Base-by-base conservation (phyloP, 2,797 vertebrate species). In the Clarias platycephalus region DNA sequence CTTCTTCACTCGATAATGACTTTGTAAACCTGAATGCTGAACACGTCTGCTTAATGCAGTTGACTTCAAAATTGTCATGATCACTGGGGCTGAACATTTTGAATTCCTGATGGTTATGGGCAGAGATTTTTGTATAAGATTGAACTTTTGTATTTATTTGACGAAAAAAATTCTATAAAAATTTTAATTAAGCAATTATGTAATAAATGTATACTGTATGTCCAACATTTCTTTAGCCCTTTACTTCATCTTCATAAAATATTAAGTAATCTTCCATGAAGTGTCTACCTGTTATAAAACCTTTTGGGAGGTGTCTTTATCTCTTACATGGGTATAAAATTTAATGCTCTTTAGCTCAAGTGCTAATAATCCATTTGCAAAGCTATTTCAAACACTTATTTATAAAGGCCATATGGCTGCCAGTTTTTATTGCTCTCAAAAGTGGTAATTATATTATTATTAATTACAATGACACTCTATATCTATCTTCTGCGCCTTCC, bases 361-460 rank as follows among this genome's bases (percentile, higher is more conserved):
- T 71, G 68, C 37, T 49, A n/a, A 44, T 71, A 71, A 24, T n/a
- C 40, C 40, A 71, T 44, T 49, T 44, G 40, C 70, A 49, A 49
- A 72, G 40, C 24, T 72, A n/a, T 72, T n/a, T 72, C 40, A 72
- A 72, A 72, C 6, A 26, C 22, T 44, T 71, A 71, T 71, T 67
- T 34, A 67, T 18, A 67, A 40, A 71, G 20, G 24, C 68, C 68
- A 40, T 40, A 44, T 71, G 22, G 20, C 9, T 71, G 68, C 10
- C 22, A 44, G 8, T 44, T 71, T 71, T 71, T 71, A 71, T 44
- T 71, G 31, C 37, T n/a, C 9, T 71, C 8, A 71, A 71, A 70
- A n/a, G 22, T 40, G 37, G 34, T 70, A 40, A 22, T 70, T 8
- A 70, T 20, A 5, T 70, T 49, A n/a, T 15, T 26, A 49, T 71